Conservation (phyloP, 2,888 invertebrate genomes). For the Imbricaverruca yamaguchii region DNA sequence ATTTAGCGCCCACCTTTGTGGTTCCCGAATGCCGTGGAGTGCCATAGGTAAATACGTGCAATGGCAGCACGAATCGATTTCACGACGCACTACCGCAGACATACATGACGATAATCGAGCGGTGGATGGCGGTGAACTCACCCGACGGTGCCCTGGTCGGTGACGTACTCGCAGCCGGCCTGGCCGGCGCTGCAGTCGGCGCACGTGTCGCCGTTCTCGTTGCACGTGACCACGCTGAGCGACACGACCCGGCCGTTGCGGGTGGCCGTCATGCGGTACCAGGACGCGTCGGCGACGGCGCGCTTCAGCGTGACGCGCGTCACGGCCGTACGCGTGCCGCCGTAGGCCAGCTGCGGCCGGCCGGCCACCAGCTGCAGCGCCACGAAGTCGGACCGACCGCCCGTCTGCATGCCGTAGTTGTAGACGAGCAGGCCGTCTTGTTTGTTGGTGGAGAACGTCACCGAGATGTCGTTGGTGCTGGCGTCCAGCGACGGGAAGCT, state of each 20-base stretch:
- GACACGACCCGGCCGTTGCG: constrained; percentile 82
- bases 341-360: constrained; percentile 78
- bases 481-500: constrained; percentile 76
- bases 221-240: constrained; percentile 68
- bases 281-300: constrained; percentile 72
- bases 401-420: constrained; percentile 79
- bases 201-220: constrained; percentile 77
- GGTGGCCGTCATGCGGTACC: constrained; percentile 87
- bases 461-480: constrained; percentile 81
- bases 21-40: too few species aligned
- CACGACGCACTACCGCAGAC: too few species aligned
- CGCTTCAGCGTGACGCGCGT: constrained; percentile 62
- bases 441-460: constrained; percentile 84
- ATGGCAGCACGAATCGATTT: too few species aligned
- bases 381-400: constrained; percentile 84
- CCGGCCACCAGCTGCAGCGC: constrained; percentile 81
- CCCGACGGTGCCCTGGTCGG: constrained; percentile 82
- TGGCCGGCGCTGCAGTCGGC: constrained; percentile 80
- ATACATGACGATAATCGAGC: too few species aligned
- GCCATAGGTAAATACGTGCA: too few species aligned
- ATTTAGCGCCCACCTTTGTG: too few species aligned
- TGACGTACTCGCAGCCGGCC: constrained; percentile 63
- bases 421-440: constrained; percentile 78
- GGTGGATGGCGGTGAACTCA: constrained; percentile 45
- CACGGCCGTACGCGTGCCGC: constrained; percentile 79